These are phyloP conservation scores for Mycetomoellerius zeteki DNA, from an alignment of 1,140 invertebrate species.

Conservation along the genomic window DNA sequence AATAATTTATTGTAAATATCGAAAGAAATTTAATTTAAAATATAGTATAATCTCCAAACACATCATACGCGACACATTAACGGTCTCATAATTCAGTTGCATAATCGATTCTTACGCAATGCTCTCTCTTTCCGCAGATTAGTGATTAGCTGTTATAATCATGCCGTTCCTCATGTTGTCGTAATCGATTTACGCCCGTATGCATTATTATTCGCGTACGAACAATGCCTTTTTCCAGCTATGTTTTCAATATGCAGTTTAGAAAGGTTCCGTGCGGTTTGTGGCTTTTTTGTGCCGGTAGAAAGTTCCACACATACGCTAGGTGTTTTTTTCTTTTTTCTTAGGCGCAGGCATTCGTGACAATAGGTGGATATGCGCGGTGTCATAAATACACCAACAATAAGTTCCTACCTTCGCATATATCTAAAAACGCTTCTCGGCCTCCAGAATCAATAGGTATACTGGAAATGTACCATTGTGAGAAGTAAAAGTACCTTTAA, in stretches of 20 bases:
- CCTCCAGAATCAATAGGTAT: constrained; percentile 30
- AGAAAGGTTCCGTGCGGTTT: constrained; percentile 55
- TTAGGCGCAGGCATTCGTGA: constrained; percentile 26
- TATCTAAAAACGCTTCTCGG: constrained; percentile 47
- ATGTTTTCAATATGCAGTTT: constrained; percentile 61
- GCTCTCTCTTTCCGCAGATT: constrained; percentile 10
- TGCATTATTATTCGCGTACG: constrained; percentile 30
- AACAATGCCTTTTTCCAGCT: constrained; percentile 40
- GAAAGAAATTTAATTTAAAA: constrained; percentile 5
- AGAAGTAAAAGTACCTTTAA: constrained; percentile 15
- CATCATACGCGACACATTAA: neutral
- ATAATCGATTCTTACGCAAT: constrained; percentile 36
- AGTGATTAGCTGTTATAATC: constrained; percentile 8
- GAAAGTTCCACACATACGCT: constrained; percentile 42
- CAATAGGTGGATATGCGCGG: constrained; percentile 52
- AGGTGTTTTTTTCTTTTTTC: neutral
- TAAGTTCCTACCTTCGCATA: constrained; percentile 44
- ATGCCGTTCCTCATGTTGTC: neutral
- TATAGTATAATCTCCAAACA: neutral
- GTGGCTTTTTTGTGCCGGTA: constrained; percentile 59
- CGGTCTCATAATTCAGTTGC: constrained; percentile 14
- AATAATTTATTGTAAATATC: neutral
- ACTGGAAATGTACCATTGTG: neutral
- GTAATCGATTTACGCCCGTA: constrained; percentile 41
- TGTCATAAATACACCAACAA: constrained; percentile 63